These are phyloP conservation scores for Sarcophilus harrisii DNA, from an alignment of 2,797 vertebrate genomes.

Conservation along the genomic window DNA sequence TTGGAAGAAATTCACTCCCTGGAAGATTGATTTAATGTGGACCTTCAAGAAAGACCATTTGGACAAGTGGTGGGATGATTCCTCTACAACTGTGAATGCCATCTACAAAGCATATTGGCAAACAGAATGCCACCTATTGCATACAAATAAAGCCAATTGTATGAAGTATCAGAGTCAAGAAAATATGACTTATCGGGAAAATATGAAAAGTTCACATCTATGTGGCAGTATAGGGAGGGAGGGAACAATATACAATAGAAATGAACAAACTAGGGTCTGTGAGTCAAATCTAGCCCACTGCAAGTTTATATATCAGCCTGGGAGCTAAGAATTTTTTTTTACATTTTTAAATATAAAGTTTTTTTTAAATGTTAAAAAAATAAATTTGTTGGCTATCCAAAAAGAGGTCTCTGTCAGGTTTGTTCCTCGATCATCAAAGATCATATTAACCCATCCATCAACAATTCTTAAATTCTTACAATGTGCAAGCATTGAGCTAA, in stretches of 20 bases:
- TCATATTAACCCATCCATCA: not conserved
- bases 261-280: not conserved
- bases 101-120: not conserved
- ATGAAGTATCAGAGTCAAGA: not conserved
- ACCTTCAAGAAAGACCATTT: not conserved
- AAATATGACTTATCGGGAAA: not conserved
- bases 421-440: not conserved
- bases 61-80: not conserved
- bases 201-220: not conserved
- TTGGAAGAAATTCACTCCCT: not conserved
- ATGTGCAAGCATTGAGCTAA: not conserved
- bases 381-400: not conserved
- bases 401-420: not conserved
- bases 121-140: not conserved
- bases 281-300: not conserved
- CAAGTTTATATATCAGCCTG: not conserved
- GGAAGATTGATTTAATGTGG: not conserved
- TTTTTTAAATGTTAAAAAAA: not conserved
- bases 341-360: not conserved
- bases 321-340: not conserved
- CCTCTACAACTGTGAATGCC: not conserved
- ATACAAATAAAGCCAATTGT: not conserved
- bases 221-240: not conserved
- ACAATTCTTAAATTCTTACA: not conserved
- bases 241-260: not conserved